Conservation (phyloP, 2,113 vertebrate genomes). For the Bufo gargarizans region DNA sequence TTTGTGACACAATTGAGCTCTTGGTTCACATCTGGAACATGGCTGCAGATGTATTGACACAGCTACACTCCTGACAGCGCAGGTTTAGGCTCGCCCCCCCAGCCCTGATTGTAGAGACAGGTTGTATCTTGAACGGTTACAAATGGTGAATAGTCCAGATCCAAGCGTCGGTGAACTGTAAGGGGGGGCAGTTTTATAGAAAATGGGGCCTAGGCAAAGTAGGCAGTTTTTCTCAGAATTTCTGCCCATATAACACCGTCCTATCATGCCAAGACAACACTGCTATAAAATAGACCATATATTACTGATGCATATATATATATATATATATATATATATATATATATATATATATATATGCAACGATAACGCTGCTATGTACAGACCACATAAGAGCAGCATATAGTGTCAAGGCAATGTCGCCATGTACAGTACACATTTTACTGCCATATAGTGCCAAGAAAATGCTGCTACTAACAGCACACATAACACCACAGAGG, state of each 20-base stretch:
- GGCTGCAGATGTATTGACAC: slow-evolving; percentile 32
- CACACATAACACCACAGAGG: not conserved
- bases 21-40: not conserved
- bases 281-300: not conserved
- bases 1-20: slow-evolving; percentile 15
- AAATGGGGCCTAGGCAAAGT: too few species aligned
- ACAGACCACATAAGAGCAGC: not conserved
- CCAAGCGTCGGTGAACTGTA: too few species aligned
- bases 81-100: not conserved
- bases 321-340: too few species aligned
- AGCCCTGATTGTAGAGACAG: not conserved
- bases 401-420: not conserved
- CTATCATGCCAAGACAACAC: not conserved
- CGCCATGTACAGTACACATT: not conserved
- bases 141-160: too few species aligned
- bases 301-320: too few species aligned
- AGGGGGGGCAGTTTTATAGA: too few species aligned
- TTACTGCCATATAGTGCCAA: not conserved
- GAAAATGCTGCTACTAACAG: not conserved
- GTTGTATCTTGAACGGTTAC: slow-evolving; percentile 22
- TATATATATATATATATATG: too few species aligned
- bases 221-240: too few species aligned
- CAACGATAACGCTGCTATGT: not conserved
- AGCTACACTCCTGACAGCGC: not conserved
- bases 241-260: not conserved